A percentile compares a stretch with the other conserved stretches of the same genome.
These are phyloP conservation scores for Bruchidius siliquastri DNA, from an alignment of 2,888 invertebrate genomes.

Conservation along the genomic window DNA sequence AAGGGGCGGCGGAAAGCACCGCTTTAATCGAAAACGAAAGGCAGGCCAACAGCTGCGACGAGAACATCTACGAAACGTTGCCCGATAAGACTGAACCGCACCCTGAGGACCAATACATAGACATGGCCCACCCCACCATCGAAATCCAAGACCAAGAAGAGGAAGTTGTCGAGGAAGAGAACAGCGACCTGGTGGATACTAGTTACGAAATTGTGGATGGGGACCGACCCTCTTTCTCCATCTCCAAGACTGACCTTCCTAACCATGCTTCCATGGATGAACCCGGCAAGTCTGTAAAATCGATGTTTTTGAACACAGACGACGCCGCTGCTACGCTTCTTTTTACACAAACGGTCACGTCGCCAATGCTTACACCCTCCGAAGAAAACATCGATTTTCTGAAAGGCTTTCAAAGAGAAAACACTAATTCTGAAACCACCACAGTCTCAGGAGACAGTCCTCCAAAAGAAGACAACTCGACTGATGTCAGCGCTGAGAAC, in stretches of 20 bases:
- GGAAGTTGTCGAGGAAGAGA: conserved; percentile 20
- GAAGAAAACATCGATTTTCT: conserved; percentile 48
- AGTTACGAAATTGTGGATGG: conserved; percentile 22
- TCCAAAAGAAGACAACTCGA: conserved; percentile 21
- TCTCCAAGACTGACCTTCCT: conserved; percentile 17
- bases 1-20: conserved; percentile 22
- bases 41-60: conserved; percentile 27
- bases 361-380: conserved; percentile 47
- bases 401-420: conserved; percentile 41
- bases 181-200: conserved; percentile 14
- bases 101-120: conserved; percentile 36
- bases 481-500: conserved; percentile 20
- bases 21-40: conserved; percentile 37
- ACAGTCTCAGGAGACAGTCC: conserved; percentile 22
- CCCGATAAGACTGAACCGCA: conserved; percentile 19
- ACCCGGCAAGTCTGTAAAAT: conserved; percentile 35
- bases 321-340: conserved; percentile 41
- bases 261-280: conserved; percentile 17
- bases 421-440: conserved; percentile 24
- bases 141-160: conserved; percentile 15
- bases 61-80: conserved; percentile 32
- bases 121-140: conserved; percentile 16
- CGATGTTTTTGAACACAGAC: conserved; percentile 45
- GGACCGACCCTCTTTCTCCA: conserved; percentile 24
- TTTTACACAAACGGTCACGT: conserved; percentile 47